Evolutionary conservation across 2,888 invertebrate genomes (phyloP), one percentile per base, ranked within the genome.

Genomic region (Pyrrhia umbra): DNA sequence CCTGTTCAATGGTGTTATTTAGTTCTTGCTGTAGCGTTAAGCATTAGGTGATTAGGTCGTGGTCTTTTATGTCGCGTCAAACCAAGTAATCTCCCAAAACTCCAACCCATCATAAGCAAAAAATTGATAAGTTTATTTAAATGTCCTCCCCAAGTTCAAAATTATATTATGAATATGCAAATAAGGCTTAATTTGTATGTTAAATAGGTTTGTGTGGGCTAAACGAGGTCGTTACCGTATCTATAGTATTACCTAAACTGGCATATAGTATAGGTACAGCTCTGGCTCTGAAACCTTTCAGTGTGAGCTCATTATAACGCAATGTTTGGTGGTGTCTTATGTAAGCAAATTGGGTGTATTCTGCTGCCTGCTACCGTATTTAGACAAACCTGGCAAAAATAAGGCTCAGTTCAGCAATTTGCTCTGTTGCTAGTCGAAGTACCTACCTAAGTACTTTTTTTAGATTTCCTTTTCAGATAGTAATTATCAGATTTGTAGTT

Each of bases 261-360:
- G 42, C 47, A 55, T n/a, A n/a, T n/a, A n/a, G n/a, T n/a, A n/a
- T n/a, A n/a, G n/a, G n/a, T 34, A 47, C 13, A 50, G 49, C 40
- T 18, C 13, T 30, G 30, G 47, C 34, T 34, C 40, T 21, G 74
- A 73, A 68, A 69, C 79, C 62, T 64, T 70, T 59, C 61, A 75
- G 47, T 63, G 47, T 56, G 47, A 63, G 40, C 58, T 62, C 60
- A 63, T 66, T 65, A 62, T 56, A 66, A 65, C 60, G 68, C 60
- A 64, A 58, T 64, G 68, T 58, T 68, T 54, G 60, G 45, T 23
- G 39, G 25, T 51, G 52, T 60, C 42, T 55, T 67, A 62, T 52
- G 62, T 63, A 56, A 71, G 40, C 51, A 64, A 75, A 76, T 77
- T 79, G 62, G 68, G 65, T 71, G 56, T 45, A 54, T 62, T 62